These are phyloP conservation scores for Caenorhabditis sp. DNA, from an alignment of 2,888 invertebrate genomes.

Conservation along the genomic window DNA sequence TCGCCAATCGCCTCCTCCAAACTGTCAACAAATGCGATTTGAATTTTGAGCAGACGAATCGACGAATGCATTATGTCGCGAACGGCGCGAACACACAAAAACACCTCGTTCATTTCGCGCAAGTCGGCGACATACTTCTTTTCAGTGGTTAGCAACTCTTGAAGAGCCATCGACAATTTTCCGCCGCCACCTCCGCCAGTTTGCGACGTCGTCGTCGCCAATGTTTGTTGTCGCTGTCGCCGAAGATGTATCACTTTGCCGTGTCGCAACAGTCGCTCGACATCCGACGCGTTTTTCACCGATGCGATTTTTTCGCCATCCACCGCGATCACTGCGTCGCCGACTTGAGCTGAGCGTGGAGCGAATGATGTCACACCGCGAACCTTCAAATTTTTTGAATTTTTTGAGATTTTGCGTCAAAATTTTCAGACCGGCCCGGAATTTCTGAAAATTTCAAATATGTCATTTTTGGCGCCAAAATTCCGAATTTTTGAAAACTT, in stretches of 20 bases:
- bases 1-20: conserved; percentile 52
- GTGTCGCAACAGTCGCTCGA: conserved; percentile 46
- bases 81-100: conserved; percentile 40
- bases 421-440: no score
- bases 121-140: conserved; percentile 54
- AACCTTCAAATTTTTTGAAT: conserved; percentile 22
- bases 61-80: conserved; percentile 51
- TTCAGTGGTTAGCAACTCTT: conserved; percentile 53
- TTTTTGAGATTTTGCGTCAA: background rate
- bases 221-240: conserved; percentile 23
- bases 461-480: background rate
- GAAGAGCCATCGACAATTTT: conserved; percentile 45
- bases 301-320: conserved; percentile 48
- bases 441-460: no score
- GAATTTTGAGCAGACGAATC: conserved; percentile 41
- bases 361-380: conserved; percentile 52
- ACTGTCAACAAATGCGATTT: conserved; percentile 43
- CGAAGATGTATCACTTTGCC: conserved; percentile 50
- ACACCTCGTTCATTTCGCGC: conserved; percentile 51
- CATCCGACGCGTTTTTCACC: conserved; percentile 48
- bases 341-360: conserved; percentile 45
- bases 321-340: conserved; percentile 50
- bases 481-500: background rate
- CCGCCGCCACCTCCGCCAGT: conserved; percentile 30
- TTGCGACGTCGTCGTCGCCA: conserved; percentile 21